phyloP scores from a whole-genome alignment of 2,113 vertebrate species.

The Phainopepla nitens region DNA sequence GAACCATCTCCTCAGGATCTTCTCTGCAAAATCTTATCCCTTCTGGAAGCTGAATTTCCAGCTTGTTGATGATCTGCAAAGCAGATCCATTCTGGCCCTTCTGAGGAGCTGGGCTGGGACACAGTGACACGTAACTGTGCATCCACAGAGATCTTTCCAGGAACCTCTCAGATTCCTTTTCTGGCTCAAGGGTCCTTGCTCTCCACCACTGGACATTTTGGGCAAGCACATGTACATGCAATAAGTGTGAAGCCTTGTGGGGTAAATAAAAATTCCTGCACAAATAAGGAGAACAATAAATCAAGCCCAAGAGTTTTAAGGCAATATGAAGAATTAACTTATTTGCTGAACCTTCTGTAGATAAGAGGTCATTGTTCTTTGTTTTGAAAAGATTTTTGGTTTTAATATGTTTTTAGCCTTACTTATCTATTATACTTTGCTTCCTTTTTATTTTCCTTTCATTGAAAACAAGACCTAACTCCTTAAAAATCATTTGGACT shows the following conservation, averaged over 20 bases:
- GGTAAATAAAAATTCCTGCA: neutral
- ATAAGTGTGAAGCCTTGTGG: neutral
- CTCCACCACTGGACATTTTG: neutral
- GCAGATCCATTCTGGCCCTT: neutral
- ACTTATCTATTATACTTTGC: conserved; percentile 29
- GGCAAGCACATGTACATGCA: neutral
- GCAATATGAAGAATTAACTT: neutral
- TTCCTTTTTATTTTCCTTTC: conserved; percentile 58
- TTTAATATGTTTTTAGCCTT: neutral
- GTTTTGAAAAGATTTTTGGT: conserved; percentile 4
- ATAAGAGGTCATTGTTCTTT: conserved; percentile 40
- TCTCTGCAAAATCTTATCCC: neutral
- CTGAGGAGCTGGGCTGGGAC: neutral
- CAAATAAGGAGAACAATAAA: neutral
- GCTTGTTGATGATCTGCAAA: neutral
- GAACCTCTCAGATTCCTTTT: neutral
- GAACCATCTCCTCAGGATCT: neutral
- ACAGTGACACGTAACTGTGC: neutral
- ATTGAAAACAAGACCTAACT: conserved; percentile 32
- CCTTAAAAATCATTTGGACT: conserved; percentile 43
- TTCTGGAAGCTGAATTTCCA: neutral
- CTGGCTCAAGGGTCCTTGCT: neutral
- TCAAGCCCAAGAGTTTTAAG: neutral
- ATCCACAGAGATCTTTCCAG: neutral
- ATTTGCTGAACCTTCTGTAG: neutral